Base-by-base conservation (phyloP, 2,888 invertebrate species). In the Arctia plantaginis region DNA sequence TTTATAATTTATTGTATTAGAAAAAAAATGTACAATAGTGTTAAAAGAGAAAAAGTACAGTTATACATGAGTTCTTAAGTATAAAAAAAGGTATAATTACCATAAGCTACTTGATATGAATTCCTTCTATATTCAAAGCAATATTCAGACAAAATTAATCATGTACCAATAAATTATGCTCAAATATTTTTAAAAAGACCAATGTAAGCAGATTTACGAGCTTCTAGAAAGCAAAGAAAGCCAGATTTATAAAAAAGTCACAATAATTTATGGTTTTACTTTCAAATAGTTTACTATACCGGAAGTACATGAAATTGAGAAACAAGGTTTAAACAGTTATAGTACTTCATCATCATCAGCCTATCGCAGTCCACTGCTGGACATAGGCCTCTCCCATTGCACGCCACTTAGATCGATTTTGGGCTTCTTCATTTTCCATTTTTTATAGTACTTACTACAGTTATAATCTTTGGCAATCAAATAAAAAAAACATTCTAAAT, bases 1-100 rank as follows among this genome's bases (percentile, higher is more conserved):
- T 47, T 66, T 10, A 41, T 55, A 55, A 66, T 71, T 62, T 65
- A 66, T 71, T 35, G 47, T 30, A 20, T 44, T 44, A 33, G 1
- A 23, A 67, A 13, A 47, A 23, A 67, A 30, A 47, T 33, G 44
- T 67, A 67, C 30, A 67, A 67, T 44, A 20, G 30, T 47, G 7
- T 23, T 47, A 30, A 30, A 62, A 62, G 8, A 67, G 67, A 33
- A 41, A 47, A 27, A n/a, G 47, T 30, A 55, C 55, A 55, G 41
- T 44, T 44, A 15, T 18, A 47, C 10, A 13, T 27, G 13, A 59
- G 27, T 59, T n/a, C n/a, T 12, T 27, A 15, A 18, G 15, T 15
- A 27, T 27, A n/a, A n/a, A n/a, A n/a, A n/a, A n/a, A n/a, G n/a
- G n/a, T n/a, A 18, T 15, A 12, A 27, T 59, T 59, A 27, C 27